Base-by-base conservation (phyloP, 2,113 vertebrate species). In the Pachypanchax playfairii region DNA sequence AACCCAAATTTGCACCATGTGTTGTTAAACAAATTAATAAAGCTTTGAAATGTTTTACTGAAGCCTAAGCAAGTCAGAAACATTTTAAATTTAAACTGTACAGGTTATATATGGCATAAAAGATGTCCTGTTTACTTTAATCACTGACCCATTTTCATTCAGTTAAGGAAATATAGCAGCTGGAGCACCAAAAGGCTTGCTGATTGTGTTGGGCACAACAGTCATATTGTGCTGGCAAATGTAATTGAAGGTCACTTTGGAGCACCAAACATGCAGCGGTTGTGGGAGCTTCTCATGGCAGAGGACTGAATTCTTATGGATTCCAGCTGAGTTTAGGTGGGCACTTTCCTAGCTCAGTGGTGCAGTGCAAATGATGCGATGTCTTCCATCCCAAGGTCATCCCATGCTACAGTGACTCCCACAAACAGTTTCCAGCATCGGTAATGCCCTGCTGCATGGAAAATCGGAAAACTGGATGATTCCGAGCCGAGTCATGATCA, bases 321-420 rank as follows among this genome's bases (percentile, higher is more conserved):
- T 85, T 69, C 83, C 88, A 82, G 84, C 80, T 84, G 84, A 86
- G 80, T 69, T 66, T 48, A 69, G 75, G 68, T 78, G 73, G 70
- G 68, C 64, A 70, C 73, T 65, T 69, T 79, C 80, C 69, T 77
- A 70, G 82, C 70, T 80, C 78, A 65, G 70, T 58, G 82, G 65
- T 65, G 71, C 31, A 52, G 73, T 75, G 79, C 79, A 85, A 89
- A 85, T 87, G 80, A 84, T 85, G 77, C 70, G 75, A 61, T 63
- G 17, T 81, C 66, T 84, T 68, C 86, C 75, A 80, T 84, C 61
- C 73, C 83, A 84, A 87, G 85, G 85, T 87, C 83, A 88, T 85
- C 79, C 79, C 77, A 85, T 81, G 86, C 77, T 87, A 85, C 79
- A 87, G 68, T 75, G 85, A 68, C 68, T 85, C 71, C 77, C 66